Conservation (phyloP, 2,888 invertebrate species). For the Drosophila ochracea region DNA sequence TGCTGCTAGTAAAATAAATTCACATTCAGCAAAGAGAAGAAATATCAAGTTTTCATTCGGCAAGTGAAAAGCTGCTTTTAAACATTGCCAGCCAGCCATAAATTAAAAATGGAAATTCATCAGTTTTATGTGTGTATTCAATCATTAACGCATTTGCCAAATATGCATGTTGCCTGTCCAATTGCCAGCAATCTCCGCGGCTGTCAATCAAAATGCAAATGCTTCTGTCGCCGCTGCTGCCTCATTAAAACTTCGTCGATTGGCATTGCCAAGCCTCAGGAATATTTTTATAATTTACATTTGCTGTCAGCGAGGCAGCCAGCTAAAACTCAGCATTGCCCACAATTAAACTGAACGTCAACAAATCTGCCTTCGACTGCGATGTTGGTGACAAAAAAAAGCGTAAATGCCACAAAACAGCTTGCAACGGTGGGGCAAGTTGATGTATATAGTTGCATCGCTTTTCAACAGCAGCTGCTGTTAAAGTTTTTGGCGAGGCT, state of each 20-base stretch:
- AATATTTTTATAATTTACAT: slow-evolving; percentile 70
- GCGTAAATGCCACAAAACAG: slow-evolving; percentile 38
- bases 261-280: slow-evolving; percentile 29
- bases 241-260: slow-evolving; percentile 69
- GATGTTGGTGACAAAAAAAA: slow-evolving; percentile 50
- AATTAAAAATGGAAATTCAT: slow-evolving; percentile 8
- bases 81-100: slow-evolving; percentile 1
- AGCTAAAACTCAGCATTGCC: slow-evolving; percentile 36
- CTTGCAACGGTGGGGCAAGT: slow-evolving; percentile 32
- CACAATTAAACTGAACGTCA: slow-evolving; percentile 44
- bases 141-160: slow-evolving; percentile 70
- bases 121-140: slow-evolving; percentile 9
- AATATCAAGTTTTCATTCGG: not conserved
- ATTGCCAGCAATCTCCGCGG: slow-evolving; percentile 66
- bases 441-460: slow-evolving; percentile 49
- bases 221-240: slow-evolving; percentile 36
- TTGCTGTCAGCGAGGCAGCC: slow-evolving; percentile 40
- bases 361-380: slow-evolving; percentile 46
- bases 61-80: not conserved
- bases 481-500: slow-evolving; percentile 41
- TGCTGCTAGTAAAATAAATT: not conserved
- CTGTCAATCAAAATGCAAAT: slow-evolving; percentile 81
- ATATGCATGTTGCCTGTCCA: slow-evolving; percentile 64
- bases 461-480: slow-evolving; percentile 50
- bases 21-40: not conserved